A percentile compares a stretch with the other conserved stretches of the same genome.
These are phyloP conservation scores for Gambusia holbrooki DNA, from an alignment of 2,113 vertebrate genomes.

Conservation along the genomic window DNA sequence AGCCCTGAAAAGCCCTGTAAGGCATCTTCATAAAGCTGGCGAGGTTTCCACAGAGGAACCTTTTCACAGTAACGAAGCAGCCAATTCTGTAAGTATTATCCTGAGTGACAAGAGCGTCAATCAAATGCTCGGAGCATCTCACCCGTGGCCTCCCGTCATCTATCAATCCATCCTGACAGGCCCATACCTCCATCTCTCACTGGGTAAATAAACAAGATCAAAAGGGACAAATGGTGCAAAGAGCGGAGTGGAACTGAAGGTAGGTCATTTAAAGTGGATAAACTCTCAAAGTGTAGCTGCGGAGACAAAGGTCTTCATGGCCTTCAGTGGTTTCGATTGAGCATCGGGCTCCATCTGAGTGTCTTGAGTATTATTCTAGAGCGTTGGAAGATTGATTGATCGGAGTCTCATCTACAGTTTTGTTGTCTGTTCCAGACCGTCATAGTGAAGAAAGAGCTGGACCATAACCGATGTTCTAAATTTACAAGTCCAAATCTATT, in stretches of 20 bases:
- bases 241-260: conserved; percentile 47
- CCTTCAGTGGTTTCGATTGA: not conserved
- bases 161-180: conserved; percentile 62
- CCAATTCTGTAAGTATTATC: conserved; percentile 58
- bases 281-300: too few relatives aligned
- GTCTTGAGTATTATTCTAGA: not conserved
- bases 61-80: conserved; percentile 50
- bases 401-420: not conserved
- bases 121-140: conserved; percentile 60
- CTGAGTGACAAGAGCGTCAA: conserved; percentile 60
- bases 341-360: not conserved
- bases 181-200: conserved; percentile 29
- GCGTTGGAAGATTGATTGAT: not conserved
- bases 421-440: not conserved
- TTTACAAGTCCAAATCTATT: not conserved
- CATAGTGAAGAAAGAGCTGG: not conserved
- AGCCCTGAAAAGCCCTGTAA: conserved; percentile 6
- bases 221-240: conserved; percentile 26
- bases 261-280: conserved; percentile 36
- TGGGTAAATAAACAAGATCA: conserved; percentile 63
- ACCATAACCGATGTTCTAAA: not conserved
- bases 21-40: conserved; percentile 22
- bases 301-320: not conserved
- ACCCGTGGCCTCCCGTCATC: conserved; percentile 60
- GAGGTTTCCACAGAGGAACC: conserved; percentile 9